Percentiles rank a stretch among this genome's conserved stretches.
Conservation (phyloP, 2,888 invertebrate species). For the Encarsia formosa region DNA sequence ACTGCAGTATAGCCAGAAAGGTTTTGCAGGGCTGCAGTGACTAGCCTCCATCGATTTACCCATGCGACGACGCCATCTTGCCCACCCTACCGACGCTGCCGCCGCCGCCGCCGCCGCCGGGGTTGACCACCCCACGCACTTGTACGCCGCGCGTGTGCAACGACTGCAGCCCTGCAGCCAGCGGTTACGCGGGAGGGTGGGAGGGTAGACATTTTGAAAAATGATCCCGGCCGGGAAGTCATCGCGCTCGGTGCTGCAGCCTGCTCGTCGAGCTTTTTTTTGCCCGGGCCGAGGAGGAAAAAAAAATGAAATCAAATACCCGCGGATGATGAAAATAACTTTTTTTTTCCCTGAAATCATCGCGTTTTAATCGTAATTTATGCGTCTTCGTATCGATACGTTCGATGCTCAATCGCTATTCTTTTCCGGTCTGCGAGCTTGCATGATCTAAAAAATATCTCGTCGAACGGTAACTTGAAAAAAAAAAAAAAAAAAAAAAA, state of each 20-base stretch:
- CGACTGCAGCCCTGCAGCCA: slow-evolving; percentile 26
- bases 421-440: too few relatives aligned
- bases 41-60: slow-evolving; percentile 53
- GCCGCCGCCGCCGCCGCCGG: slow-evolving; percentile 44
- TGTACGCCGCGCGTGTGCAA: background rate
- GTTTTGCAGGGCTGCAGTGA: slow-evolving; percentile 50
- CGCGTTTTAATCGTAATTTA: too few relatives aligned
- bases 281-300: too few relatives aligned
- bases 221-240: slow-evolving; percentile 49
- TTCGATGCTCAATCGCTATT: too few relatives aligned
- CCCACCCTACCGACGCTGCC: slow-evolving; percentile 49
- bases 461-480: too few relatives aligned
- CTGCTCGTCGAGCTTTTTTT: too few relatives aligned
- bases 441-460: too few relatives aligned
- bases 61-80: slow-evolving; percentile 51
- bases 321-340: too few relatives aligned
- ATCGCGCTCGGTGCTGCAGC: slow-evolving; percentile 22
- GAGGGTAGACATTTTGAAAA: slow-evolving; percentile 52
- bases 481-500: too few relatives aligned
- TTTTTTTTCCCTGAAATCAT: too few relatives aligned
- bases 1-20: slow-evolving; percentile 3
- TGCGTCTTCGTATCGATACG: too few relatives aligned
- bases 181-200: slow-evolving; percentile 39
- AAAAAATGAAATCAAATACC: too few relatives aligned
- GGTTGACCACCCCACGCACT: background rate